Percentiles rank a stretch among this genome's conserved stretches.
phyloP scores from a whole-genome alignment of 37 sponge, comb jelly and placozoan species.

The Aplysina aerophoba region DNA sequence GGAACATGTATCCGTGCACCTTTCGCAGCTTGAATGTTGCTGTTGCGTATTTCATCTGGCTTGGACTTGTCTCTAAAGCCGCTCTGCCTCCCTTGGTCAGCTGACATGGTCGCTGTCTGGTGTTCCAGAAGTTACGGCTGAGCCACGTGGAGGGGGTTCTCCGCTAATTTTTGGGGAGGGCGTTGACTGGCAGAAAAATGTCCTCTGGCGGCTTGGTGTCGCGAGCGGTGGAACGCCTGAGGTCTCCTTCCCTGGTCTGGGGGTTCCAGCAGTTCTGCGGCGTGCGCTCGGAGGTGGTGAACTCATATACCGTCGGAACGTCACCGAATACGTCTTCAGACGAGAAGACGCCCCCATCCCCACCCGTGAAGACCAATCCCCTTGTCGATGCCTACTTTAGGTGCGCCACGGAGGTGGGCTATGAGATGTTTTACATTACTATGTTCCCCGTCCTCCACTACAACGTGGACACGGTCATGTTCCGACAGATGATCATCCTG shows the following conservation, averaged over 20 bases:
- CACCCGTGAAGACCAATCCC: conserved; percentile 53
- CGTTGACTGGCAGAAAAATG: not conserved
- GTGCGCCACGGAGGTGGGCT: conserved; percentile 82
- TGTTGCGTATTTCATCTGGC: conserved; percentile 82
- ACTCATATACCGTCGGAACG: not conserved
- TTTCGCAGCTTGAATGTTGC: conserved; percentile 97
- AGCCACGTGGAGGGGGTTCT: too few species aligned
- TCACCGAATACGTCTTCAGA: not conserved
- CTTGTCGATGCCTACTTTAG: conserved; percentile 81
- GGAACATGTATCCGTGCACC: conserved; percentile 28
- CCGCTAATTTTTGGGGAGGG: not conserved
- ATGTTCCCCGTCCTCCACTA: conserved; percentile 71
- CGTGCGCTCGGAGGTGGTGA: conserved; percentile 18
- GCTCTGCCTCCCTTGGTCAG: conserved; percentile 27
- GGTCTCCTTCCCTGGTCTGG: conserved; percentile 63
- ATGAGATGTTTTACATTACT: conserved; percentile 91
- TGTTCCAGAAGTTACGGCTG: too few species aligned
- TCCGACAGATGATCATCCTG: conserved; percentile 51
- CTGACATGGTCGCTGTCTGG: too few species aligned
- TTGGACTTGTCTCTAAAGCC: conserved; percentile 91
- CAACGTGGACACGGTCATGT: conserved; percentile 72
- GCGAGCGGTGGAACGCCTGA: conserved; percentile 34
- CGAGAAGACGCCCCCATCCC: not conserved
- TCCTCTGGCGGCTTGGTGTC: not conserved
- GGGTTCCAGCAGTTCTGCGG: conserved; percentile 59